Evolutionary conservation across 2,797 vertebrate genomes (phyloP).

Genomic region (Apogon talboti): DNA sequence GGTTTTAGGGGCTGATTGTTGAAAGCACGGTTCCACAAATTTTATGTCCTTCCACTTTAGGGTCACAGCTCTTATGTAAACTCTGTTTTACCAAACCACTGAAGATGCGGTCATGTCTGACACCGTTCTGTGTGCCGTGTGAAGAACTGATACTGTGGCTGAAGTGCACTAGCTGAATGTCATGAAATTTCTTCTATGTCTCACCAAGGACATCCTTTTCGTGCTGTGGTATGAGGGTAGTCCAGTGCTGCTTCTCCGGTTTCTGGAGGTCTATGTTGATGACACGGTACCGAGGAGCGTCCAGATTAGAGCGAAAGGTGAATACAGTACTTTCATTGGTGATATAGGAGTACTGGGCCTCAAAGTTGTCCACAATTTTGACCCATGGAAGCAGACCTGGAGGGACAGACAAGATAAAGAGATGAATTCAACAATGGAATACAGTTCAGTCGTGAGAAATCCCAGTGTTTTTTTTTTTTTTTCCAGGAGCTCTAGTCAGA

Average conservation of each 20-base stretch:
- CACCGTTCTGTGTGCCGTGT: not conserved
- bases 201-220: conserved; percentile 85
- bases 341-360: conserved; percentile 82
- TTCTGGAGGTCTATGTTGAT: conserved; percentile 82
- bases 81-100: not conserved
- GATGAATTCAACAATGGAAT: not conserved
- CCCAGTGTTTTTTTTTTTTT: not conserved
- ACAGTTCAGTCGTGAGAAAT: not conserved
- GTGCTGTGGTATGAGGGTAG: conserved; percentile 79
- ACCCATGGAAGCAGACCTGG: conserved; percentile 84
- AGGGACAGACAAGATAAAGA: not conserved
- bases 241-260: conserved; percentile 73
- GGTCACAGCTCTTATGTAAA: not conserved
- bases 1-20: conserved; percentile 19
- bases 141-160: conserved; percentile 4
- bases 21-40: conserved; percentile 21
- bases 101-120: not conserved
- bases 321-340: conserved; percentile 83
- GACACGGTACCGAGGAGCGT: conserved; percentile 80
- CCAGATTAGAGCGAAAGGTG: conserved; percentile 82
- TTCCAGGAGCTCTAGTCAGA: accelerated
- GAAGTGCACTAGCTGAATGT: too few species aligned
- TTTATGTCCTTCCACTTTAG: not conserved
- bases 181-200: conserved; percentile 6
- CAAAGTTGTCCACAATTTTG: conserved; percentile 83